Conservation (phyloP, 2,888 invertebrate genomes). For the Omphaloscelis lunosa region DNA sequence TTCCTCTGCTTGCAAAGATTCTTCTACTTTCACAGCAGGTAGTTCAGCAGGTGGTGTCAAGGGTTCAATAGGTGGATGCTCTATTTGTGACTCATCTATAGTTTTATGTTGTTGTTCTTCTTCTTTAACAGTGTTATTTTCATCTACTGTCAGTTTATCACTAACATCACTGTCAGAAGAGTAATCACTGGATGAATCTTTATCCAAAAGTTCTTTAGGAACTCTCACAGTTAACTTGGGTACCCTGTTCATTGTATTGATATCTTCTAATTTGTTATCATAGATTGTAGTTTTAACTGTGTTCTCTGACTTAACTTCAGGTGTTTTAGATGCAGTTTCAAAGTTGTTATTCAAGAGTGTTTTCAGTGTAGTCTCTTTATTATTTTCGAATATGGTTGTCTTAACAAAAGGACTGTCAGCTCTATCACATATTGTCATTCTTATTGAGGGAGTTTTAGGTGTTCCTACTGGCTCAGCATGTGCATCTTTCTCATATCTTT, state of each 20-base stretch:
- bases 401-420: slow-evolving; percentile 88
- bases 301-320: slow-evolving; percentile 83
- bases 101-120: slow-evolving; percentile 63
- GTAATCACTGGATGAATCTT: slow-evolving; percentile 89
- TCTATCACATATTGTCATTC: slow-evolving; percentile 89
- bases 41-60: slow-evolving; percentile 61
- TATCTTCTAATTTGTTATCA: slow-evolving; percentile 86
- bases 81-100: slow-evolving; percentile 55
- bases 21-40: slow-evolving; percentile 62
- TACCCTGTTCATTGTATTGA: slow-evolving; percentile 90
- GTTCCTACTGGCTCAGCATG: slow-evolving; percentile 67
- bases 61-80: slow-evolving; percentile 55
- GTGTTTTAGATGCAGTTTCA: slow-evolving; percentile 74
- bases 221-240: slow-evolving; percentile 93
- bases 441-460: slow-evolving; percentile 84
- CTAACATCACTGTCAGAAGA: slow-evolving; percentile 91
- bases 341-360: slow-evolving; percentile 85
- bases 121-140: slow-evolving; percentile 79
- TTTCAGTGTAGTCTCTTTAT: slow-evolving; percentile 83
- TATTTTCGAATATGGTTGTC: slow-evolving; percentile 85
- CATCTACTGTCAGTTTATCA: slow-evolving; percentile 91
- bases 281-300: slow-evolving; percentile 87
- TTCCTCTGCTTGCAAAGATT: slow-evolving; percentile 66
- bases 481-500: slow-evolving; percentile 83
- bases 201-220: slow-evolving; percentile 91